Evolutionary conservation across 1,140 invertebrate genomes (phyloP).

Genomic region (Pseudomyrmex pallidus): DNA sequence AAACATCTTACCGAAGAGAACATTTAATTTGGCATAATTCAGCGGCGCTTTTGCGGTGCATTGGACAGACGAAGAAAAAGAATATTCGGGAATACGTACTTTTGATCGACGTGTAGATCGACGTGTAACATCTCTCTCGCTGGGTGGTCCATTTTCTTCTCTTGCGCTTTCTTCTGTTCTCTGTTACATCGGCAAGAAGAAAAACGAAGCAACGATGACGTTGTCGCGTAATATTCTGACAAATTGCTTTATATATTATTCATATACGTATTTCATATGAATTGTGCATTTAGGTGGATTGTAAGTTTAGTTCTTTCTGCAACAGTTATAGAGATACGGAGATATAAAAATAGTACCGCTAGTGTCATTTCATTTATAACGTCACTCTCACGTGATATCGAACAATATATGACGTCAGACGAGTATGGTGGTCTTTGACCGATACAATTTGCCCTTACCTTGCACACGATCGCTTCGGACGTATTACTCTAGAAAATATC

Average conservation of each 20-base stretch:
- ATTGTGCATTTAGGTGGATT: not conserved
- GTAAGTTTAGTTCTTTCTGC: not conserved
- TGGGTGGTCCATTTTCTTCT: conserved; percentile 38
- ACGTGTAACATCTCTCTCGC: not conserved
- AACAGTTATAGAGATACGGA: not conserved
- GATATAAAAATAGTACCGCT: not conserved
- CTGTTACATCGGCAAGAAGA: not conserved
- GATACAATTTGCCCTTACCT: conserved; percentile 56
- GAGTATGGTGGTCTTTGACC: conserved; percentile 50
- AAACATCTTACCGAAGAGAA: conserved; percentile 57
- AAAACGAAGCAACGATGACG: not conserved
- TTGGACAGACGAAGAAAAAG: not conserved
- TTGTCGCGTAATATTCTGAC: not conserved
- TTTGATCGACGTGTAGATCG: conserved; percentile 33
- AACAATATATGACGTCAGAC: conserved; percentile 38
- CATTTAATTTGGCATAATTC: conserved; percentile 72
- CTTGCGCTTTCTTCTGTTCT: conserved; percentile 38
- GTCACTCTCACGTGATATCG: conserved; percentile 31
- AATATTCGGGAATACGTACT: conserved; percentile 28
- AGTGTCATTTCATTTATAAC: conserved; percentile 13
- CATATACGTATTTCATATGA: not conserved
- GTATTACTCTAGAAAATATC: conserved; percentile 49
- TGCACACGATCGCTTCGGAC: conserved; percentile 12
- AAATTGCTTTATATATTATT: conserved; percentile 4
- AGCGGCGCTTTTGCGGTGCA: conserved; percentile 34